Percentiles rank a stretch among this genome's conserved stretches.
Evolutionary conservation across 2,113 vertebrate species (phyloP).

Genomic region (Ammodytes marinus): DNA sequence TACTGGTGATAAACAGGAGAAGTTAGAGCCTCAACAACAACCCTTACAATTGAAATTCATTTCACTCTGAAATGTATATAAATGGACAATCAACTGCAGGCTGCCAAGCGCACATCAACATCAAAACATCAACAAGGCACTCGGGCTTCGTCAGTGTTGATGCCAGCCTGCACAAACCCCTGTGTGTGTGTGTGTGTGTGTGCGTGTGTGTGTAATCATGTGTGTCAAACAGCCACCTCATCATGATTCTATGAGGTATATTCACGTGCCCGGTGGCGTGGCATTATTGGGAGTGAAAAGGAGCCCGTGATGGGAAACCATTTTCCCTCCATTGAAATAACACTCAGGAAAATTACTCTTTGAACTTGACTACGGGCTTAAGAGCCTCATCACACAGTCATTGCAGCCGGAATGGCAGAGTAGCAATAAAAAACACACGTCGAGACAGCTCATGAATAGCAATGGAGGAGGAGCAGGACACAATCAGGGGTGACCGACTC

Average conservation of each 20-base stretch:
- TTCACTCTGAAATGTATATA: neutral
- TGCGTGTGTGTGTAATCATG: conserved; percentile 20
- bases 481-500: conserved; percentile 61
- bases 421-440: conserved; percentile 70
- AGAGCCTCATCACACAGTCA: conserved; percentile 73
- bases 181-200: conserved; percentile 5
- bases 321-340: conserved; percentile 72
- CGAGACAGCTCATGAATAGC: conserved; percentile 74
- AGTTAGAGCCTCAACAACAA: neutral
- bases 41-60: neutral
- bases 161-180: conserved; percentile 8
- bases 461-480: conserved; percentile 60
- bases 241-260: conserved; percentile 41
- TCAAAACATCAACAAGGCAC: neutral
- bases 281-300: conserved; percentile 56
- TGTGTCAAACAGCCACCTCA: conserved; percentile 51
- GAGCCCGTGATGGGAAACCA: conserved; percentile 63
- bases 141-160: neutral
- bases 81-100: neutral
- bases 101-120: conserved; percentile 10
- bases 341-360: conserved; percentile 72
- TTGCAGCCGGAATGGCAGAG: conserved; percentile 71
- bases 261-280: conserved; percentile 32
- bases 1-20: neutral
- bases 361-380: conserved; percentile 76